phyloP scores from a whole-genome alignment of 1,140 invertebrate genomes.

The Mactra quadrangularis region DNA sequence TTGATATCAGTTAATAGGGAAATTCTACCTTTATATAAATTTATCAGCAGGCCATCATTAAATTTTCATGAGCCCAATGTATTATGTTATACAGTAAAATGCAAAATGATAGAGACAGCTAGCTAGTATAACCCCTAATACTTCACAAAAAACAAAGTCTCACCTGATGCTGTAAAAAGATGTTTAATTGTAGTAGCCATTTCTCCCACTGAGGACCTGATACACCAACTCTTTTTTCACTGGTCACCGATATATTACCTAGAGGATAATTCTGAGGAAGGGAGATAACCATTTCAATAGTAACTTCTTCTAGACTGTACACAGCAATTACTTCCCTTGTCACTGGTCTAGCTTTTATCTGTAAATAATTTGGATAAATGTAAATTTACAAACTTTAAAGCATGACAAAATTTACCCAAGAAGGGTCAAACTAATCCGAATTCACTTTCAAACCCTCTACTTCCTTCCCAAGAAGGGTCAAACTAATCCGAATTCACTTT shows the following conservation, averaged over 20 bases:
- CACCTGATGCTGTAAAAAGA: constrained; percentile 92
- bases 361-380: constrained; percentile 28
- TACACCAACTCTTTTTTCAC: constrained; percentile 87
- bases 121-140: too few species aligned
- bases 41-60: too few species aligned
- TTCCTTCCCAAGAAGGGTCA: too few species aligned
- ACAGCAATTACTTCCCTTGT: constrained; percentile 91
- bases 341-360: constrained; percentile 89
- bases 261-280: constrained; percentile 93
- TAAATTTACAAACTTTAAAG: background rate
- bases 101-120: too few species aligned
- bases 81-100: too few species aligned
- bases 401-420: background rate
- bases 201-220: constrained; percentile 87
- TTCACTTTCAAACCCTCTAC: too few species aligned
- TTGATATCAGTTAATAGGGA: too few species aligned
- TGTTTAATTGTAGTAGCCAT: constrained; percentile 91
- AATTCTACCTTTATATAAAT: too few species aligned
- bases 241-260: constrained; percentile 88
- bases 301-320: constrained; percentile 92
- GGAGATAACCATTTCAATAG: constrained; percentile 91
- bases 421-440: background rate
- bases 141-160: too few species aligned
- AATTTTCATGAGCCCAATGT: too few species aligned
- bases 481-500: too few species aligned